These are phyloP conservation scores for Diorhabda sublineata DNA, from an alignment of 1,140 invertebrate species.

Conservation along the genomic window DNA sequence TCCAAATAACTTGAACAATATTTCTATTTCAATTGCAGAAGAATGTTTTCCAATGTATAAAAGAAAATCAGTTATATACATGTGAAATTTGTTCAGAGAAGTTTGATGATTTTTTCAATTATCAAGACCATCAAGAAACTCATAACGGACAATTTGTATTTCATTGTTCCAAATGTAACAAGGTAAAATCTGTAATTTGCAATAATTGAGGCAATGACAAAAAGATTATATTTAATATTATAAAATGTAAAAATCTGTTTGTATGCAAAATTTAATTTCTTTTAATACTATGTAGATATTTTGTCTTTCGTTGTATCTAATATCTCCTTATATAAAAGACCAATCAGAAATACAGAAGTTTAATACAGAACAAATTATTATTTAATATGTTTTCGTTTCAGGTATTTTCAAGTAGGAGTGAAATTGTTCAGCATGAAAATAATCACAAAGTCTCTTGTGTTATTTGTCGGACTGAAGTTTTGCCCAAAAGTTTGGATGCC, in stretches of 20 bases:
- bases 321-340: too few species aligned
- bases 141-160: constrained; percentile 24
- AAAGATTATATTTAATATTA: too few species aligned
- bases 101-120: constrained; percentile 15
- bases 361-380: too few species aligned
- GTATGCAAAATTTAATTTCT: too few species aligned
- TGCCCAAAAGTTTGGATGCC: constrained; percentile 22
- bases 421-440: constrained; percentile 20
- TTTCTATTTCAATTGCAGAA: too few species aligned
- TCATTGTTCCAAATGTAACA: constrained; percentile 21
- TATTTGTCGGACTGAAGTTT: constrained; percentile 18
- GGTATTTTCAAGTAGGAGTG: constrained; percentile 15
- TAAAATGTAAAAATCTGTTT: too few species aligned
- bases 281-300: too few species aligned
- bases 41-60: too few species aligned
- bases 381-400: not conserved
- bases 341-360: too few species aligned
- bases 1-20: too few species aligned
- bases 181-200: constrained; percentile 9
- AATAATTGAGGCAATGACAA: too few species aligned
- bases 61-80: not conserved
- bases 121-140: constrained; percentile 19
- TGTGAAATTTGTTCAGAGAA: constrained; percentile 1
- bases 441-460: constrained; percentile 20
- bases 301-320: too few species aligned